Percentiles rank a stretch among this genome's conserved stretches.
phyloP scores from a whole-genome alignment of 2,113 vertebrate genomes.

The Epinephelus moara region DNA sequence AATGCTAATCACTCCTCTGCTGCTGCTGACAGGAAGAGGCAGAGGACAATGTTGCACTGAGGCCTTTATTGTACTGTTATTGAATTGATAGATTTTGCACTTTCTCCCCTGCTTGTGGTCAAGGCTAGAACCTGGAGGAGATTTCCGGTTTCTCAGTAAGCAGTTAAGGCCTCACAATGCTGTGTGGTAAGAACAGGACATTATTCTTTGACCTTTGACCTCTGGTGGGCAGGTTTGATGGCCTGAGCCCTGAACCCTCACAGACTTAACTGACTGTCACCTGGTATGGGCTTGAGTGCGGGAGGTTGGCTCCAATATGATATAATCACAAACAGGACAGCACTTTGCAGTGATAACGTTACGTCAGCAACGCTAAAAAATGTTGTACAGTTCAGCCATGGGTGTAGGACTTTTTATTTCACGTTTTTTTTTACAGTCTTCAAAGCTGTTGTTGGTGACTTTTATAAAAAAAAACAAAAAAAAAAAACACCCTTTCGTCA shows the following conservation, averaged over 20 bases:
- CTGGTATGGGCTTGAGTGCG: too few species aligned
- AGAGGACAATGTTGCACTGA: background rate
- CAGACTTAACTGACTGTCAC: too few species aligned
- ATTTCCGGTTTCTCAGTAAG: conserved; percentile 3
- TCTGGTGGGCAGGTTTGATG: conserved; percentile 9
- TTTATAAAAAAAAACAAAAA: too few species aligned
- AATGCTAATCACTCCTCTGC: background rate
- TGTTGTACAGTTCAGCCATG: too few species aligned
- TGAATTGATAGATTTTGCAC: conserved; percentile 41
- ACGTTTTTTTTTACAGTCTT: too few species aligned
- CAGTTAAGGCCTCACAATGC: conserved; percentile 13
- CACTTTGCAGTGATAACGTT: too few species aligned
- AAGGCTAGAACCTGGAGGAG: conserved; percentile 6
- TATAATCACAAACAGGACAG: too few species aligned
- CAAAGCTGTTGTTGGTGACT: too few species aligned
- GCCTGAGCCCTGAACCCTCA: background rate
- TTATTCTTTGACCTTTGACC: conserved; percentile 53
- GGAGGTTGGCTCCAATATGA: too few species aligned
- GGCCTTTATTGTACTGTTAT: conserved; percentile 20
- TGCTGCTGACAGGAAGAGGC: background rate
- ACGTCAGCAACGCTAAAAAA: too few species aligned
- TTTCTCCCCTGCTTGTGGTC: conserved; percentile 8
- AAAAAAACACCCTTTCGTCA: too few species aligned
- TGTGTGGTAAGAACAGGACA: conserved; percentile 14
- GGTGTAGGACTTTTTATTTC: too few species aligned